Evolutionary conservation across 2,113 vertebrate species (phyloP), one percentile per base, ranked within the genome.

Genomic region (Anarrhichthys ocellatus): DNA sequence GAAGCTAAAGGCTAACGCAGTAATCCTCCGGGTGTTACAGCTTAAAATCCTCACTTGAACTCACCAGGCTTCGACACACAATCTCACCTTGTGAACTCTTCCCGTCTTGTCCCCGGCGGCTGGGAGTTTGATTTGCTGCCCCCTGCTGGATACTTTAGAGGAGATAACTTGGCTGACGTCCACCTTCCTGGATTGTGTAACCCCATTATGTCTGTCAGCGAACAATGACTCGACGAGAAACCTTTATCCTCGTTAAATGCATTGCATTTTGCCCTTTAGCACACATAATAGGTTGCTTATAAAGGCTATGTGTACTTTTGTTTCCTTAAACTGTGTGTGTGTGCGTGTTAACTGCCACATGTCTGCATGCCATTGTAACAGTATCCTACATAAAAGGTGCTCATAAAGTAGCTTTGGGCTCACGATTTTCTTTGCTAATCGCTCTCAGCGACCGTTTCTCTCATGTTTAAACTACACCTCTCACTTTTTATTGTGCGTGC

Each of bases 191-290:
- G 36, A 54, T 90, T 90, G 89, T 69, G 80, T 72, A 90, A 92
- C 73, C 32, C 46, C 59, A 29, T 22, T 62, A 42, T 69, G 61
- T 73, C 44, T 38, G 62, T 71, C n/a, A 3, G 75, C n/a, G 78
- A 92, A 90, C 73, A 48, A 69, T 91, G 91, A 91, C 83, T 90
- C 61, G 0, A 18, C 92, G 80, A 61, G 40, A 86, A 83, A 65
- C 17, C 10, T 64, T 65, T 2, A 40, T 66, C 48, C 20, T 9
- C 9, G 6, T 73, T 68, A 9, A 46, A 68, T 13, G 0, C 10
- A 1, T 38, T 38, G 22, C 61, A n/a, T 52, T 38, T 44, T n/a
- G 38, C 15, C 27, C 1, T 29, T 73, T n/a, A 44, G 9, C 13
- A n/a, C 3, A 14, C 34, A 15, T 44, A 20, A 24, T 14, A 20